Evolutionary conservation across 2,113 vertebrate species (phyloP).

Genomic region (Urocitellus parryii): DNA sequence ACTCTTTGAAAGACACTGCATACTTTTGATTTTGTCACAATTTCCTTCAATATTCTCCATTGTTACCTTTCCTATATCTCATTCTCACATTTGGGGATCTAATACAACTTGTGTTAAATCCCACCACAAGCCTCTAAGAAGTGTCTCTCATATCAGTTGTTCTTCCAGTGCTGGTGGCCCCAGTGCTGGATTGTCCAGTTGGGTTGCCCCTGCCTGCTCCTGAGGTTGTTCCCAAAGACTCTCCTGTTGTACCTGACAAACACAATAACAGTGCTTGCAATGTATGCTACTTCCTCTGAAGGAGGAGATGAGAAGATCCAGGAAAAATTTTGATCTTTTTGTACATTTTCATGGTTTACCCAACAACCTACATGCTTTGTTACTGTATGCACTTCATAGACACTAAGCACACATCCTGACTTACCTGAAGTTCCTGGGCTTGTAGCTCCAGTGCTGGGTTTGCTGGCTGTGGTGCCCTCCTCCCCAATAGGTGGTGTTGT

Average conservation of each 20-base stretch:
- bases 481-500: neutral
- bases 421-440: neutral
- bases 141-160: neutral
- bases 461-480: neutral
- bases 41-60: too few species aligned
- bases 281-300: neutral
- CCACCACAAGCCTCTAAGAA: fast-evolving
- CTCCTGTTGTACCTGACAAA: neutral
- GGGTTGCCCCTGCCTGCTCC: neutral
- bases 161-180: neutral
- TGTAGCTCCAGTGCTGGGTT: neutral
- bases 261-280: neutral
- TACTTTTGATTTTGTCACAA: too few species aligned
- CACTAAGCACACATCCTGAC: neutral
- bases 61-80: neutral
- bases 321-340: too few species aligned
- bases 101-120: fast-evolving
- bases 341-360: neutral
- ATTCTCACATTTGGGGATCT: neutral
- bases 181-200: neutral
- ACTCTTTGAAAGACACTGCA: too few species aligned
- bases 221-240: fast-evolving
- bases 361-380: neutral
- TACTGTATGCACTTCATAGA: neutral
- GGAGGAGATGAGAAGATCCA: neutral